Base-by-base conservation (phyloP, 2,113 vertebrate genomes). In the Thunnus maccoyii region DNA sequence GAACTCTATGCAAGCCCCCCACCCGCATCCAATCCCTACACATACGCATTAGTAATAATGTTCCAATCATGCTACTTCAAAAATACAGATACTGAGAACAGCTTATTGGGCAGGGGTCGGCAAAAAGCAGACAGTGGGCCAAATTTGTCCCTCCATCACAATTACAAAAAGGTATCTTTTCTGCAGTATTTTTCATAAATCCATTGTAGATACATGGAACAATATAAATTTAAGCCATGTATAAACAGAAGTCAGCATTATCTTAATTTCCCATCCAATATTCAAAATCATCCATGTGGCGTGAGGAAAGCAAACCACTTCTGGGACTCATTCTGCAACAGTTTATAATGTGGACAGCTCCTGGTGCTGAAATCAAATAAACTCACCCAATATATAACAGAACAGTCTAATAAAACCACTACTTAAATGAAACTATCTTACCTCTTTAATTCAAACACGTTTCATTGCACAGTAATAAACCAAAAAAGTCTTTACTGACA, bases 11-110 rank as follows among this genome's bases (percentile, higher is more conserved):
- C 60, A 76, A 85, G 32, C 71, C 22, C 18, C 67, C 22, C n/a
- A 55, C 18, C 16, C 15, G 66, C 30, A 81, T 58, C 25, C 57
- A 67, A 25, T 41, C 64, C 30, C 13, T n/a, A 74, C 56, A 81
- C 50, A 46, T 25, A 27, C 48, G 25, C 30, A 76, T 76, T 54
- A 55, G 18, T 62, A 50, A 78, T 62, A 50, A 78, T 70, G 25
- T 36, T 71, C 25, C n/a, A 65, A 69, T 81, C 83, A 89, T 90
- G 83, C 86, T 72, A 16, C 36, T 82, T 72, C 3, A 78, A 57
- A 68, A 73, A 72, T 44, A 52, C 11, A 66, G 32, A 77, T 3
- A n/a, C 22, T 20, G 20, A 18, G 30, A 22, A 65, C 47, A 75
- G 12, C 70, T 72, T 68, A 56, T 8, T 69, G 0, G 64, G 13